These are phyloP conservation scores for Watersipora subatra DNA, from an alignment of 1,140 invertebrate genomes.

Conservation along the genomic window DNA sequence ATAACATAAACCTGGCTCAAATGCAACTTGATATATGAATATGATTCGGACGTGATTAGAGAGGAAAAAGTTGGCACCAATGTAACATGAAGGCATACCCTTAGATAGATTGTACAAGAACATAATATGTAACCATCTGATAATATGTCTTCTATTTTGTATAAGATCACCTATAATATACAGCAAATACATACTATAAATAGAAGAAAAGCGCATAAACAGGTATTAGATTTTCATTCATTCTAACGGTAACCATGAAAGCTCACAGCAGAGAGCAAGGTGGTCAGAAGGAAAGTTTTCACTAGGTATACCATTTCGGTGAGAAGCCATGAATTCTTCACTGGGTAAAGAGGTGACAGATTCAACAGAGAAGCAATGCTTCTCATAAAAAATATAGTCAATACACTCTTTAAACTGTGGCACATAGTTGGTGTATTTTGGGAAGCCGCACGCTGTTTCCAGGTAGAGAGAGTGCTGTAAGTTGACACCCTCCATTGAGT, in stretches of 20 bases:
- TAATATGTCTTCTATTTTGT: too few species aligned
- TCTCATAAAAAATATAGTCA: constrained; percentile 76
- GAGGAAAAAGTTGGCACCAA: too few species aligned
- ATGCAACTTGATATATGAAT: too few species aligned
- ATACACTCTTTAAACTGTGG: constrained; percentile 66
- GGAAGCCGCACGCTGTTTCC: constrained; percentile 39
- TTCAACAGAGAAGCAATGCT: constrained; percentile 48
- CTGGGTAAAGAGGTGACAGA: constrained; percentile 64
- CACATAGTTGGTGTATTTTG: constrained; percentile 71
- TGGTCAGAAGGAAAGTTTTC: constrained; percentile 82
- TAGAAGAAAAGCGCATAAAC: too few species aligned
- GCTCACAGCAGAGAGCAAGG: constrained; percentile 67
- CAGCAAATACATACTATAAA: too few species aligned
- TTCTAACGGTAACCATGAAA: constrained; percentile 46
- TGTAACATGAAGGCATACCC: too few species aligned
- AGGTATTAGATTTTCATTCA: too few species aligned
- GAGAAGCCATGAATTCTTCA: constrained; percentile 53
- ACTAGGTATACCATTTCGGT: constrained; percentile 67
- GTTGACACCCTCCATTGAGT: not conserved
- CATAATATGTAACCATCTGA: too few species aligned
- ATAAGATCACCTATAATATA: too few species aligned
- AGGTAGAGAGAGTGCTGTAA: constrained; percentile 21
- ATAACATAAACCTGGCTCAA: too few species aligned
- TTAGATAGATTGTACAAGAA: too few species aligned
- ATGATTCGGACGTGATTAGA: too few species aligned